Evolutionary conservation across 2,888 invertebrate genomes (phyloP), one percentile per base, ranked within the genome.

Genomic region (Dasypolia templi): DNA sequence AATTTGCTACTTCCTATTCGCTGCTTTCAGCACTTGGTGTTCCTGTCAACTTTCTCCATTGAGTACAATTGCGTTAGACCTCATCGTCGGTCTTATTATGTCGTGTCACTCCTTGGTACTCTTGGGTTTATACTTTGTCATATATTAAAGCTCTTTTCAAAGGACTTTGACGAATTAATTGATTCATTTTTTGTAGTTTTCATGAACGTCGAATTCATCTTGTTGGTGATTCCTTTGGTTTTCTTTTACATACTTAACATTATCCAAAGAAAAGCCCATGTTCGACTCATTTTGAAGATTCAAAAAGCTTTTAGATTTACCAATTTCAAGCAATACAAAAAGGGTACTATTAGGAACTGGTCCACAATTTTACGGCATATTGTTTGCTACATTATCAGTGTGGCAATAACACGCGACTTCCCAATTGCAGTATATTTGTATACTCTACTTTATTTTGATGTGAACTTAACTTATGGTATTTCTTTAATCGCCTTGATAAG

Each of bases 31-130:
- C 68, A 75, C 1, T 1, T 69, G 12, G 32, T 81, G 14, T 79
- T 79, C 32, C 19, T 62, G 4, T 79, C 79, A 14, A 53, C 51
- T 51, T 79, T 75, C 32, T 64, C 79, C 17, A 62, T 79, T n/a
- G 51, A 75, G 6, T 61, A 69, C 32, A 79, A 79, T 46, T 79
- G 81, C 22, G 46, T 79, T 11, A 69, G 76, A 46, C 76, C 79
- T 32, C 81, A 81, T 35, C 32, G 65, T 35, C n/a, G 9, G 0
- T 42, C 65, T n/a, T 79, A 79, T 32, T 65, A 55, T 19, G 6
- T 61, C 9, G 26, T 81, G 0, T 81, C 79, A 0, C 17, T 79
- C 19, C 19, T 81, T 5, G 68, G 61, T 3, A 22, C 29, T 26
- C 7, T 68, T 32, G 53, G 11, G 6, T 75, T 56, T 51, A 26